phyloP scores from a whole-genome alignment of 2,113 vertebrate species.

The Misgurnus mizolepis region DNA sequence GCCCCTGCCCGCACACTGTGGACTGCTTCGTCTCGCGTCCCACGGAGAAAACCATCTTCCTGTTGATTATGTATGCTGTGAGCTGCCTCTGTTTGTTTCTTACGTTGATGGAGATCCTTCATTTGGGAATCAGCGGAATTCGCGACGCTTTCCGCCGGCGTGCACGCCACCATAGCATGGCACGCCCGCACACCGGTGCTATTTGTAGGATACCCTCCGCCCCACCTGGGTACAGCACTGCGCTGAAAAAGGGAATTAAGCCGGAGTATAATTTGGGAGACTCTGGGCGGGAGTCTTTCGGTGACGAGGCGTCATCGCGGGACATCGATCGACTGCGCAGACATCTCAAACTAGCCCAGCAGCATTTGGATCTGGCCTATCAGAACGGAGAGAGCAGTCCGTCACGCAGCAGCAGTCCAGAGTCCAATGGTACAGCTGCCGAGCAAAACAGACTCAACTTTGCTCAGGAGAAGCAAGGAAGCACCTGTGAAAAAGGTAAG shows the following conservation, averaged over 20 bases:
- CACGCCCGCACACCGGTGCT: constrained; percentile 67
- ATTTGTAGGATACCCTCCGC: constrained; percentile 74
- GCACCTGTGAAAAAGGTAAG: constrained; percentile 77
- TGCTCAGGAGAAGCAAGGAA: constrained; percentile 85
- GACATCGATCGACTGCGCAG: constrained; percentile 72
- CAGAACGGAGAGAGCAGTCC: constrained; percentile 77
- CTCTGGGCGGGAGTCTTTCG: constrained; percentile 68
- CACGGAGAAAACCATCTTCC: constrained; percentile 90
- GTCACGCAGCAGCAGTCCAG: constrained; percentile 84
- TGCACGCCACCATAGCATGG: constrained; percentile 44
- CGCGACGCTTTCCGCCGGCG: constrained; percentile 76
- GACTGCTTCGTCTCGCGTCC: constrained; percentile 90
- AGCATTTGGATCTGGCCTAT: constrained; percentile 79
- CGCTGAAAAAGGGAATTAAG: constrained; percentile 76
- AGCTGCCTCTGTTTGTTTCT: constrained; percentile 85
- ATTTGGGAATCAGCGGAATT: constrained; percentile 83
- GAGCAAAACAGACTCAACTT: constrained; percentile 91
- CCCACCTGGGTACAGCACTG: constrained; percentile 83
- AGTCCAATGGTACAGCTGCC: constrained; percentile 83
- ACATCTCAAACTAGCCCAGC: constrained; percentile 78
- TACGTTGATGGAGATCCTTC: constrained; percentile 83
- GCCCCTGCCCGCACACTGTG: constrained; percentile 85
- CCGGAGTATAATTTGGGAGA: constrained; percentile 75
- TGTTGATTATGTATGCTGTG: constrained; percentile 87
- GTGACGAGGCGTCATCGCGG: constrained; percentile 68